A percentile compares a stretch with the other conserved stretches of the same genome.
These are phyloP conservation scores for Acanthococcus lagerstroemiae DNA, from an alignment of 2,888 invertebrate species.

Conservation along the genomic window DNA sequence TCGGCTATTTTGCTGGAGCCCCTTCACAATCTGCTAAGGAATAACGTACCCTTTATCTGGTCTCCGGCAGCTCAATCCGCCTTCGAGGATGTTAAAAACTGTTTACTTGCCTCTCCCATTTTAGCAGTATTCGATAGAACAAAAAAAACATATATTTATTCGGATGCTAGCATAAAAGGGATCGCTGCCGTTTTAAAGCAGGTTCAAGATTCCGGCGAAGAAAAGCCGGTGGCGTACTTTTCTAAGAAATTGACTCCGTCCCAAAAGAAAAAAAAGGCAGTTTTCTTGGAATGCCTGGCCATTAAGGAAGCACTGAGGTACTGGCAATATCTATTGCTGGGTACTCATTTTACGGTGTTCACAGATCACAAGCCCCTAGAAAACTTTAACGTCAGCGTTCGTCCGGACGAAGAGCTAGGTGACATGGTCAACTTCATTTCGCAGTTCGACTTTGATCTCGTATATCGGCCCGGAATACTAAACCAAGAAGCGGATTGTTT, in stretches of 20 bases:
- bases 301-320: slow-evolving; percentile 30
- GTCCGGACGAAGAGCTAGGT: slow-evolving; percentile 35
- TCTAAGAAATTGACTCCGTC: slow-evolving; percentile 37
- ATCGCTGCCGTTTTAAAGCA: slow-evolving; percentile 37
- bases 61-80: slow-evolving; percentile 32
- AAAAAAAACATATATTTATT: slow-evolving; percentile 34
- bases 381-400: slow-evolving; percentile 34
- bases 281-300: slow-evolving; percentile 30
- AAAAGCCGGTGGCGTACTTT: slow-evolving; percentile 35
- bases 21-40: slow-evolving; percentile 31
- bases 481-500: slow-evolving; percentile 36
- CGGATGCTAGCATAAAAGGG: slow-evolving; percentile 35
- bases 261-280: slow-evolving; percentile 33
- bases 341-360: slow-evolving; percentile 19
- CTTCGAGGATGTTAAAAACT: slow-evolving; percentile 26
- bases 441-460: slow-evolving; percentile 35
- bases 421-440: slow-evolving; percentile 35
- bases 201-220: slow-evolving; percentile 32
- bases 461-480: slow-evolving; percentile 34
- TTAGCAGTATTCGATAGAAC: slow-evolving; percentile 33
- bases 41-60: slow-evolving; percentile 34
- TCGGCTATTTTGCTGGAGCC: slow-evolving; percentile 4
- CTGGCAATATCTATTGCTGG: slow-evolving; percentile 31
- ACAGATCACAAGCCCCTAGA: slow-evolving; percentile 34
- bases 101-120: slow-evolving; percentile 31